Evolutionary conservation across 2,888 invertebrate genomes (phyloP), one percentile per base, ranked within the genome.

Genomic region (Chrysolina haemoptera): DNA sequence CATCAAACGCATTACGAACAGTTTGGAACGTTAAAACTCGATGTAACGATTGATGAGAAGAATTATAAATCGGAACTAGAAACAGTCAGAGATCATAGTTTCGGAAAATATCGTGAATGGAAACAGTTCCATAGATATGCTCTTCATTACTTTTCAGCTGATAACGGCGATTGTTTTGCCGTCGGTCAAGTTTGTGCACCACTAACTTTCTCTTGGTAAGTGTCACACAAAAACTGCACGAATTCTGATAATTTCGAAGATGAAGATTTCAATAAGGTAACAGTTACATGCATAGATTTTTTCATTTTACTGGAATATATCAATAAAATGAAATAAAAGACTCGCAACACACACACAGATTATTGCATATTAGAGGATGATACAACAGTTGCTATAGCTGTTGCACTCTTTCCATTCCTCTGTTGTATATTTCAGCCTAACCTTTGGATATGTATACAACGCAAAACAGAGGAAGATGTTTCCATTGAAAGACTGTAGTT

Each of bases 1-100:
- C 94, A 94, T 85, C 93, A 94, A 88, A 92, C 92, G 0, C 94
- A 94, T 85, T 94, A 94, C 84, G 94, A 95, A 82, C 94, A 95
- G 87, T 92, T 92, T 89, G 94, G 94, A 2, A 87, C 87, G 59
- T 83, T 94, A 1, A 87, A 88, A 67, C 93, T 93, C 6, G 88
- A 86, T 1, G 90, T 91, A 0, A 86, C 85, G 27, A 87, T 94
- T 11, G 90, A 92, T 76, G 91, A 90, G 0, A 87, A 87, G 75
- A 80, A 83, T 65, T 89, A 90, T 73, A 75, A 85, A 2, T 79
- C 93, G 1, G 85, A 89, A 22, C 88, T 94, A 83, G 90, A 91
- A 16, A 91, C 92, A 35, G 90, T 93, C 70, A 88, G 94, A 82
- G 94, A 94, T 86, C 94, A 94, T 82, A 92, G 91, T 79, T 92